Conservation (phyloP, 2,113 vertebrate species). For the Onychostoma macrolepis region DNA sequence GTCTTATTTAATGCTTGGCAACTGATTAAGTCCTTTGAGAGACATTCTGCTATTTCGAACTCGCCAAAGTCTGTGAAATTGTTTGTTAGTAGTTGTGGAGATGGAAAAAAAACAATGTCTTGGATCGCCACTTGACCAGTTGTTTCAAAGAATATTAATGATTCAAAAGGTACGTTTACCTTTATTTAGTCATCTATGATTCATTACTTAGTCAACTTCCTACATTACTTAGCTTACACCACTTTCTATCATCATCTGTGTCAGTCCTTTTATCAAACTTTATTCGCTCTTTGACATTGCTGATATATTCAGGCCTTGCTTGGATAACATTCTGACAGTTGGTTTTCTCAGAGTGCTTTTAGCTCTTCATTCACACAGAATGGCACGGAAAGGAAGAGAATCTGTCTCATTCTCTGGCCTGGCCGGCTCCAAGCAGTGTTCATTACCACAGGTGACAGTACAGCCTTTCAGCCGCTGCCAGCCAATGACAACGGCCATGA, state of each 20-base stretch:
- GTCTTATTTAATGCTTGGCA: neutral
- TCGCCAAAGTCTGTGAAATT: neutral
- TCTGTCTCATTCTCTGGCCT: neutral
- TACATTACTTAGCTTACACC: neutral
- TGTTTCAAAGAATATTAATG: no score
- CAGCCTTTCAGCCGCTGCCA: constrained; percentile 44
- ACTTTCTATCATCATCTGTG: neutral
- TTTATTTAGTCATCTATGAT: neutral
- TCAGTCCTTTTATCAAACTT: neutral
- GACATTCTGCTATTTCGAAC: neutral
- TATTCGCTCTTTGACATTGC: neutral
- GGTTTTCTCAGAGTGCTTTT: neutral
- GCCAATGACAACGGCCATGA: constrained; percentile 38
- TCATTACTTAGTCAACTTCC: neutral
- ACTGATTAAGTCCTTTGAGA: neutral
- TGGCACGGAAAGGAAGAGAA: neutral
- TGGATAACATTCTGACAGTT: neutral
- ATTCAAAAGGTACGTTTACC: neutral
- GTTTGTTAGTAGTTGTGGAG: neutral
- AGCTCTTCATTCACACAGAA: constrained; percentile 5
- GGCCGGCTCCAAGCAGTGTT: constrained; percentile 15
- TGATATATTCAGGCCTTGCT: neutral
- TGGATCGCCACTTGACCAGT: neutral
- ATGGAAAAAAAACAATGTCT: neutral
- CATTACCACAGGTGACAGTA: constrained; percentile 49